Evolutionary conservation across 1,140 invertebrate species (phyloP).

Genomic region (Tetramorium alpestre): DNA sequence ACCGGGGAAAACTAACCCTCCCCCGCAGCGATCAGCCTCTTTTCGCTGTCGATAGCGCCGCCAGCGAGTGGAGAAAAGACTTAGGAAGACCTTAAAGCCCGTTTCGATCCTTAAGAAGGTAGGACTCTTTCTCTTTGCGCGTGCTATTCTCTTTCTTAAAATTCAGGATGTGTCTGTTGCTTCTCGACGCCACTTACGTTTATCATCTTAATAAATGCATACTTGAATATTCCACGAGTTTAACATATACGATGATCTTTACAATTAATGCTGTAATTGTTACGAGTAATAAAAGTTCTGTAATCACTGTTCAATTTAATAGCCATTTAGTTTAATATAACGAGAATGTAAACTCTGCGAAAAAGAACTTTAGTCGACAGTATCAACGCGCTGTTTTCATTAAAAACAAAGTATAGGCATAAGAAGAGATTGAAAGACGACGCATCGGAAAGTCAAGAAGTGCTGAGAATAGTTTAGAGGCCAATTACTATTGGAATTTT

Average conservation of each 20-base stretch:
- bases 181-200: not conserved
- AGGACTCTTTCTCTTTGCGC: not conserved
- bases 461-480: constrained; percentile 71
- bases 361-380: not conserved
- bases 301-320: not conserved
- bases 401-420: not conserved
- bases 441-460: constrained; percentile 28
- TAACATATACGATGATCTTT: not conserved
- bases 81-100: constrained; percentile 28
- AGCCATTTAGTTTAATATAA: not conserved
- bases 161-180: not conserved
- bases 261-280: not conserved
- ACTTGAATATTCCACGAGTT: not conserved
- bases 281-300: not conserved
- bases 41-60: constrained; percentile 31
- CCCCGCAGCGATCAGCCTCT: constrained; percentile 32
- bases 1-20: constrained; percentile 24
- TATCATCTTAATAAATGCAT: not conserved
- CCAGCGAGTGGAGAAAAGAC: not conserved
- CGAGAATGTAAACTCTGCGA: not conserved
- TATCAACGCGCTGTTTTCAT: not conserved
- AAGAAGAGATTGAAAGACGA: constrained; percentile 28
- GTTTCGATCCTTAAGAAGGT: constrained; percentile 16
- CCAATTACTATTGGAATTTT: constrained; percentile 76
- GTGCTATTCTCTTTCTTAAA: not conserved